Percentiles rank a stretch among this genome's conserved stretches.
Conservation (phyloP, 2,888 invertebrate species). For the Heliconius ethilla region DNA sequence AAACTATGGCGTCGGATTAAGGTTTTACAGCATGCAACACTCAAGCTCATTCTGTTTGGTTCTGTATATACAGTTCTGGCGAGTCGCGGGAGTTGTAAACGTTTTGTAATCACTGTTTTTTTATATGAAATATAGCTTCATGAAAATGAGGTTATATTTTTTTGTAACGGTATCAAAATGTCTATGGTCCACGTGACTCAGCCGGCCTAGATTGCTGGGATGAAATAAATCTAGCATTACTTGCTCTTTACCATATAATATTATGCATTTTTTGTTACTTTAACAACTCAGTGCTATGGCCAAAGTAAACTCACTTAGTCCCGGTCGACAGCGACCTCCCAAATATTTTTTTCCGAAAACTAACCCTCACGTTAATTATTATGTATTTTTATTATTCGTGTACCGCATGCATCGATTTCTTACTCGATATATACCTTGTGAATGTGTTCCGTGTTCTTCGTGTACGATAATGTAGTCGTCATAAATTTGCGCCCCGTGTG, state of each 20-base stretch:
- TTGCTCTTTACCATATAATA: conserved; percentile 45
- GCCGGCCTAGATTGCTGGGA: conserved; percentile 51
- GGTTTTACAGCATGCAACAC: conserved; percentile 61
- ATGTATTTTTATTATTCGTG: conserved; percentile 58
- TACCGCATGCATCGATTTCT: conserved; percentile 69
- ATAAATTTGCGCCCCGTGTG: conserved; percentile 53
- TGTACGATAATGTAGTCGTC: conserved; percentile 54
- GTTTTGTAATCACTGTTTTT: conserved; percentile 6
- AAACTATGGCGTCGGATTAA: conserved; percentile 50
- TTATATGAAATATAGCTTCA: neutral
- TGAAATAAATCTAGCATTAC: conserved; percentile 49
- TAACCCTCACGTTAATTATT: conserved; percentile 58
- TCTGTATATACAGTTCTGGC: conserved; percentile 61
- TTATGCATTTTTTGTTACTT: conserved; percentile 43
- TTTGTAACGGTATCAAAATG: conserved; percentile 27
- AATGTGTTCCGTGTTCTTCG: conserved; percentile 68
- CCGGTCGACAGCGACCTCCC: conserved; percentile 65
- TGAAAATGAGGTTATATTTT: neutral
- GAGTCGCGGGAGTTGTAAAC: conserved; percentile 44
- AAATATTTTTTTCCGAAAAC: conserved; percentile 65
- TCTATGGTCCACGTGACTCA: conserved; percentile 32
- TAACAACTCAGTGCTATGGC: conserved; percentile 46
- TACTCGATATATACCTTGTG: conserved; percentile 61
- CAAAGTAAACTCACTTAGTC: conserved; percentile 48
- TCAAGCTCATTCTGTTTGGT: conserved; percentile 57